Conservation (phyloP, 2,888 invertebrate species). For the Heliconius charithonia region DNA sequence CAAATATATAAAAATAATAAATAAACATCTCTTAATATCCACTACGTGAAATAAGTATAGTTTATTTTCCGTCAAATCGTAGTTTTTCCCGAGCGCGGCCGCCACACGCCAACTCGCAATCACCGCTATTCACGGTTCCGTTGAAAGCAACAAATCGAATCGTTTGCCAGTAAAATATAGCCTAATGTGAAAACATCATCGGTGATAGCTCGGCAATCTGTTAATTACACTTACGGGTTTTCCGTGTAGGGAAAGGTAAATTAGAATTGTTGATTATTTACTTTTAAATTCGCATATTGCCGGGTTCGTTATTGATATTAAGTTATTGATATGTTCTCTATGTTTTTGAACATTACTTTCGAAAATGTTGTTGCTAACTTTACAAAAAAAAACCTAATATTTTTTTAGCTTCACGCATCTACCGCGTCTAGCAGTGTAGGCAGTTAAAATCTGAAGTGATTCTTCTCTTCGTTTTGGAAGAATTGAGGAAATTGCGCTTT, state of each 20-base stretch:
- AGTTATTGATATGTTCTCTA: too few relatives aligned
- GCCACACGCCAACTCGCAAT: conserved; percentile 75
- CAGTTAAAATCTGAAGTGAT: too few relatives aligned
- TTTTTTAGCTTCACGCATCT: too few relatives aligned
- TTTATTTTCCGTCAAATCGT: conserved; percentile 28
- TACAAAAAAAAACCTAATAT: too few relatives aligned
- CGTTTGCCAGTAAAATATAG: conserved; percentile 53
- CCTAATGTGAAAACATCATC: conserved; percentile 50
- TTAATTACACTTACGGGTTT: conserved; percentile 44
- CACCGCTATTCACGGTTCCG: conserved; percentile 65
- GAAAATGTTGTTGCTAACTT: too few relatives aligned
- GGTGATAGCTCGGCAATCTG: conserved; percentile 41
- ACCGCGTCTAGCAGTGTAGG: too few relatives aligned
- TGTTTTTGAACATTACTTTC: too few relatives aligned
- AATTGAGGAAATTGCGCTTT: neutral
- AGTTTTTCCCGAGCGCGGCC: conserved; percentile 57
- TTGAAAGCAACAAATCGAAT: conserved; percentile 75
- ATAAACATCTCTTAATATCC: neutral
- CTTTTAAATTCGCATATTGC: neutral
- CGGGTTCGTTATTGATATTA: too few relatives aligned
- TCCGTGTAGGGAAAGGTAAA: conserved; percentile 37
- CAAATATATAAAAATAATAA: neutral
- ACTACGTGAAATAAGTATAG: neutral
- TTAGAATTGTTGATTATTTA: conserved; percentile 3
- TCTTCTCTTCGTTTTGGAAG: neutral